Evolutionary conservation across 1,140 invertebrate species (phyloP).

Genomic region (Euglossa dilemma): DNA sequence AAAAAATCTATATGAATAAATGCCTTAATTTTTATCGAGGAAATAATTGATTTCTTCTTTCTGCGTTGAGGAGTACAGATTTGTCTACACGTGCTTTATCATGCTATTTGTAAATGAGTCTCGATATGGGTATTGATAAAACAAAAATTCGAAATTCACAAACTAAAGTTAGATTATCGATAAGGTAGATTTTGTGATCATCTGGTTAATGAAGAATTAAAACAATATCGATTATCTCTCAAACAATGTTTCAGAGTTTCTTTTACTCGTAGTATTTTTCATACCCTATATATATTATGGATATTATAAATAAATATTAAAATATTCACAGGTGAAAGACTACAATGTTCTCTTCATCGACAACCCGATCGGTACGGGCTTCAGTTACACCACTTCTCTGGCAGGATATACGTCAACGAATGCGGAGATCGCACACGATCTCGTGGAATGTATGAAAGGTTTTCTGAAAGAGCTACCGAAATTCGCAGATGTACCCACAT

Average conservation of each 20-base stretch:
- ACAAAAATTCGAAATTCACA: background rate
- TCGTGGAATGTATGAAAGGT: slow-evolving; percentile 87
- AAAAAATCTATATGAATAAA: background rate
- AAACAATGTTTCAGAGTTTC: too few relatives aligned
- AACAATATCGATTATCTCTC: too few relatives aligned
- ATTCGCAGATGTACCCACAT: slow-evolving; percentile 88
- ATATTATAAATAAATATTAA: background rate
- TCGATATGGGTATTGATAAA: background rate
- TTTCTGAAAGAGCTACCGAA: slow-evolving; percentile 86
- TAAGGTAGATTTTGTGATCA: background rate
- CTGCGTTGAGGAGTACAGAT: background rate
- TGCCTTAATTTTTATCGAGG: background rate
- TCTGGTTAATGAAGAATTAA: too few relatives aligned
- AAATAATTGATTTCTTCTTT: background rate
- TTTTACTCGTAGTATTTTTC: too few relatives aligned
- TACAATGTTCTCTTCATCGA: slow-evolving; percentile 94
- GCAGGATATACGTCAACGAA: slow-evolving; percentile 86
- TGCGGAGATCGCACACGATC: slow-evolving; percentile 89
- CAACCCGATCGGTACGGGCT: slow-evolving; percentile 95
- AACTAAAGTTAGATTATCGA: background rate
- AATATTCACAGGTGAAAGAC: slow-evolving; percentile 84
- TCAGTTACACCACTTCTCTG: slow-evolving; percentile 88
- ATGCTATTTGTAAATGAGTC: background rate
- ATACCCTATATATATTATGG: too few relatives aligned
- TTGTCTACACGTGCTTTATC: slow-evolving; percentile 5